phyloP scores from a whole-genome alignment of 2,113 vertebrate genomes.

The Epinephelus lanceolatus region DNA sequence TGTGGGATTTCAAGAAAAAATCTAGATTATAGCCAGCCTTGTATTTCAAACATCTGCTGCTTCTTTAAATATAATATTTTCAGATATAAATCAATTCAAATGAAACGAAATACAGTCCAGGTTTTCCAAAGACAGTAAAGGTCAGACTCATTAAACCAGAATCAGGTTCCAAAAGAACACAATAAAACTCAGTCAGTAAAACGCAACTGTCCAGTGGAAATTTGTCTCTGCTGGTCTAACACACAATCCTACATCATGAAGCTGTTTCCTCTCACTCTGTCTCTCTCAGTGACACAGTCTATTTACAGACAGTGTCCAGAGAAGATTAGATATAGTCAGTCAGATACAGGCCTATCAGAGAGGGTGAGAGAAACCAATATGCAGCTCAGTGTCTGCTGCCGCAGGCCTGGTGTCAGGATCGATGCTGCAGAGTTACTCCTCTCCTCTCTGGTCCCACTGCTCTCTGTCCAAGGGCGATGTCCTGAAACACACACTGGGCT shows the following conservation, averaged over 20 bases:
- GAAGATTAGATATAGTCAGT: conserved; percentile 47
- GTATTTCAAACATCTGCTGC: background rate
- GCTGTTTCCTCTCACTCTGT: background rate
- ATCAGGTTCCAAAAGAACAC: background rate
- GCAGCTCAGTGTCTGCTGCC: conserved; percentile 42
- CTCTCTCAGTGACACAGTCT: background rate
- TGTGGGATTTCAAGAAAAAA: background rate
- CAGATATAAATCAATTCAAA: background rate
- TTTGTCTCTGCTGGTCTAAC: background rate
- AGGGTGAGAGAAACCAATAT: conserved; percentile 45
- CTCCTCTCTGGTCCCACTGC: conserved; percentile 22
- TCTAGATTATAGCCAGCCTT: background rate
- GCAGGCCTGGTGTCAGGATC: conserved; percentile 48
- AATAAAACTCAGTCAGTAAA: background rate
- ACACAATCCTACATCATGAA: background rate
- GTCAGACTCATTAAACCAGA: background rate
- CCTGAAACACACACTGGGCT: conserved; percentile 48
- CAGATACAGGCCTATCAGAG: conserved; percentile 32
- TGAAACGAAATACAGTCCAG: background rate
- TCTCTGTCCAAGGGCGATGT: conserved; percentile 24
- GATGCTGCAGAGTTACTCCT: conserved; percentile 47
- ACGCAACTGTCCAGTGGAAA: background rate
- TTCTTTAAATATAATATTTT: background rate
- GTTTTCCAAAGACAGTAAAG: background rate
- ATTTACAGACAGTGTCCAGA: conserved; percentile 18